Percentiles rank a stretch among this genome's conserved stretches.
Evolutionary conservation across 2,797 vertebrate genomes (phyloP).

Genomic region (Micrastur ruficollis): DNA sequence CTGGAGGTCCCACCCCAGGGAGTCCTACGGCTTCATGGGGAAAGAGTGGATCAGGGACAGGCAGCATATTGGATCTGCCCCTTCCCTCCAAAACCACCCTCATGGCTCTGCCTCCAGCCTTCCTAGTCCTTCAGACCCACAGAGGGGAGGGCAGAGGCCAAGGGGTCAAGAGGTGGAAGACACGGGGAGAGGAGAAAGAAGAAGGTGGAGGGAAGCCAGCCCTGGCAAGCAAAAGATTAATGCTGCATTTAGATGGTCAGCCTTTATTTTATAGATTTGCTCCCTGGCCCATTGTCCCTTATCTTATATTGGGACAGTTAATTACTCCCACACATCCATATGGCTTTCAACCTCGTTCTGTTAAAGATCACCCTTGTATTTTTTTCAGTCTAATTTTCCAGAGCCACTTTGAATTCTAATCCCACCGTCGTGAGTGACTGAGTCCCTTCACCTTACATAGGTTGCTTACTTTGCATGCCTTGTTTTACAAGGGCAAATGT

Average conservation of each 20-base stretch:
- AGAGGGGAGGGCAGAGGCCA: neutral
- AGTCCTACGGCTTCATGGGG: neutral
- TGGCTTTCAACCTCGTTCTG: neutral
- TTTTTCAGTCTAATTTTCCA: neutral
- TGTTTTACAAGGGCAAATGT: neutral
- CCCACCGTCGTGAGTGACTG: rapidly evolving
- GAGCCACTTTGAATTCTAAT: neutral
- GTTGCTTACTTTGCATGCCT: neutral
- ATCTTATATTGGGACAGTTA: neutral
- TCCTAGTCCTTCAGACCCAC: neutral
- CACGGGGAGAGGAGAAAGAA: neutral
- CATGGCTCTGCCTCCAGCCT: neutral
- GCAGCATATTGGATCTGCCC: neutral
- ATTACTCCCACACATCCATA: rapidly evolving
- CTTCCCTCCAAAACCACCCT: neutral
- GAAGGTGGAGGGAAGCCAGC: neutral
- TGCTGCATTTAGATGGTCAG: neutral
- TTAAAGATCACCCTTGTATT: neutral
- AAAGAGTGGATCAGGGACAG: neutral
- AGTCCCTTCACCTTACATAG: neutral
- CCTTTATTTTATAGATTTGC: neutral
- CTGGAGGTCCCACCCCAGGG: neutral
- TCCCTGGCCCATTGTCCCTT: neutral
- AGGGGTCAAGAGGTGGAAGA: neutral
- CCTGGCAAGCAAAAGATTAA: neutral